phyloP scores from a whole-genome alignment of 2,797 vertebrate species.

The Hydrolagus colliei region DNA sequence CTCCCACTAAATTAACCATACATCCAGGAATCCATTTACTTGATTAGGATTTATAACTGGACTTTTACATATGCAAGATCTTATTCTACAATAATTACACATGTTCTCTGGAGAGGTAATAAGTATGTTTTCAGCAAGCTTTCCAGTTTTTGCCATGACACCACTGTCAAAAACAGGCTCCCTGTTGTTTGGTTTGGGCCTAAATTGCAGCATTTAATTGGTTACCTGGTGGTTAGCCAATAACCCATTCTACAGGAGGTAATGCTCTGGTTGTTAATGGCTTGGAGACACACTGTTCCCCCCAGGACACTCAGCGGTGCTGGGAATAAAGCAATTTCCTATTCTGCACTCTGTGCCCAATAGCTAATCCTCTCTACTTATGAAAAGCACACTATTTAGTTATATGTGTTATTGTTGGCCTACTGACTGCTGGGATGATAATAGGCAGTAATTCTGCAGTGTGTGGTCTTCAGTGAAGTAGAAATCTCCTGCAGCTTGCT shows the following conservation, averaged over 20 bases:
- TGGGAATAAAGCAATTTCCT: constrained; percentile 79
- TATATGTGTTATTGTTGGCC: constrained; percentile 73
- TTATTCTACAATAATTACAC: constrained; percentile 79
- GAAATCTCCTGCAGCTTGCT: constrained; percentile 63
- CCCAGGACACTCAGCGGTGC: constrained; percentile 74
- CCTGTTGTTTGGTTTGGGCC: constrained; percentile 75
- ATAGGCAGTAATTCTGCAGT: constrained; percentile 75
- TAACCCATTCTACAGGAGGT: constrained; percentile 74
- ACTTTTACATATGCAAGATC: constrained; percentile 21
- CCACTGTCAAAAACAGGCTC: constrained; percentile 74
- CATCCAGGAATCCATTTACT: not conserved
- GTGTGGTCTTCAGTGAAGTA: constrained; percentile 66
- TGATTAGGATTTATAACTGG: not conserved
- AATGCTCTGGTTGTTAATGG: constrained; percentile 73
- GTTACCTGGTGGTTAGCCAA: constrained; percentile 80
- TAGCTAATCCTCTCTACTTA: constrained; percentile 72
- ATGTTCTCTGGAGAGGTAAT: constrained; percentile 47
- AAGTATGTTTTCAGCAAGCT: constrained; percentile 65
- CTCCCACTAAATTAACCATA: not conserved
- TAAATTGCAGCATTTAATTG: constrained; percentile 80
- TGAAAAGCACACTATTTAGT: constrained; percentile 78
- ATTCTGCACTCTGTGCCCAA: constrained; percentile 73
- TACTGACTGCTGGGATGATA: constrained; percentile 76
- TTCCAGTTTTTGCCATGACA: constrained; percentile 75
- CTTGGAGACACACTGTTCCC: constrained; percentile 70